Evolutionary conservation across 2,888 invertebrate genomes (phyloP).

Genomic region (Tribolium freemani): DNA sequence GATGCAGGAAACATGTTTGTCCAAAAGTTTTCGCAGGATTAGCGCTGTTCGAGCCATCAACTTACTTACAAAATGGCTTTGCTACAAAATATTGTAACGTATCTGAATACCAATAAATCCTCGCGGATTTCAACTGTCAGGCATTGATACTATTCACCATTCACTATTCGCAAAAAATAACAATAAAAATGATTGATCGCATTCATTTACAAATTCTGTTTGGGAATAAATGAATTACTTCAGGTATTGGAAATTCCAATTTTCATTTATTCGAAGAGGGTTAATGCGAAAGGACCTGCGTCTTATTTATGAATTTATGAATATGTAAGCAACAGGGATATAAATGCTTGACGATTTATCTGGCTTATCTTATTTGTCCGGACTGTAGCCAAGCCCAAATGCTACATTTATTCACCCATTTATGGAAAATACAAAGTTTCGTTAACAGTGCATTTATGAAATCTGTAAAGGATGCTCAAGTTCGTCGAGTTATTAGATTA

Average conservation of each 20-base stretch:
- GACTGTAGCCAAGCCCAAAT: not conserved
- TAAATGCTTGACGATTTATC: conserved; percentile 8
- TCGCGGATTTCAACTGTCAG: not conserved
- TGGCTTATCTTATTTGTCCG: conserved; percentile 3
- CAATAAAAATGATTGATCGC: conserved; percentile 19
- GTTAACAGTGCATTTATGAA: not conserved
- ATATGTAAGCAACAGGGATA: conserved; percentile 8
- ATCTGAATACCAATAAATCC: not conserved
- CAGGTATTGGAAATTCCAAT: conserved; percentile 13
- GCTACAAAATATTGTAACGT: not conserved
- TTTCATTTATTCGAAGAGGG: conserved; percentile 9
- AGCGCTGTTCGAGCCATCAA: not conserved
- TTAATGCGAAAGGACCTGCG: not conserved
- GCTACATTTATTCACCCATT: not conserved
- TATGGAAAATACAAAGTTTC: not conserved
- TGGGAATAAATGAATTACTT: conserved; percentile 9
- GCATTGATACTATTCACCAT: not conserved
- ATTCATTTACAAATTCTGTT: conserved; percentile 6
- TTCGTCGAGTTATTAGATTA: not conserved
- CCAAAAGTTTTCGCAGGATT: not conserved
- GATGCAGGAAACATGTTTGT: not conserved
- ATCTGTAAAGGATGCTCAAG: not conserved
- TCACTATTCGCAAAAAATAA: not conserved
- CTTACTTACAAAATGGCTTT: not conserved
- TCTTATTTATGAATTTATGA: conserved; percentile 13